Percentiles rank a stretch among this genome's conserved stretches.
These are phyloP conservation scores for Eurosta solidaginis DNA, from an alignment of 1,140 invertebrate species.

Conservation along the genomic window DNA sequence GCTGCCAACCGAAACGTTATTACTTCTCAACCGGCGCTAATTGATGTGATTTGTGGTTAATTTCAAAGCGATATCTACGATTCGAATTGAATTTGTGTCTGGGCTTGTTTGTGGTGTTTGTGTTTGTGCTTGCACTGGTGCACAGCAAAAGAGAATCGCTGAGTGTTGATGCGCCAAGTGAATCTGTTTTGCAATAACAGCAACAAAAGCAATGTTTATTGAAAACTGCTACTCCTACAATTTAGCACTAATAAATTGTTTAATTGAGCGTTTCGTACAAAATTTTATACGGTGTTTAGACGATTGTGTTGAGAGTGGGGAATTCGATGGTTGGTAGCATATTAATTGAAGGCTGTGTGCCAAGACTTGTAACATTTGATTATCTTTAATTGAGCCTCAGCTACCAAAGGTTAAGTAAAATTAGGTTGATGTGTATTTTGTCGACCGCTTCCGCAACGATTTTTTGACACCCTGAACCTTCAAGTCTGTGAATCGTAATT, in stretches of 20 bases:
- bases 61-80: constrained; percentile 12
- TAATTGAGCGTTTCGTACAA: not conserved
- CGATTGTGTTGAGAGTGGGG: not conserved
- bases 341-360: no score
- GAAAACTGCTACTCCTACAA: not conserved
- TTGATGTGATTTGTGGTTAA: constrained; percentile 26
- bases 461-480: no score
- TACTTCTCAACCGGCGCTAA: not conserved
- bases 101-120: constrained; percentile 32
- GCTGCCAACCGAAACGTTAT: not conserved
- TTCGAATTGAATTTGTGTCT: not conserved
- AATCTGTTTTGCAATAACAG: not conserved
- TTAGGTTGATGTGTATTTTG: no score
- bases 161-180: not conserved
- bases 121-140: not conserved
- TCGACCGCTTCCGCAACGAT: no score
- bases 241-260: constrained; percentile 18
- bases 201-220: not conserved
- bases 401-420: no score
- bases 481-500: no score
- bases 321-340: not conserved
- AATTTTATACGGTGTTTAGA: not conserved
- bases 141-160: constrained; percentile 7
- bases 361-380: no score
- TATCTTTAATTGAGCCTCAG: no score